Percentiles rank a stretch among this genome's conserved stretches.
These are phyloP conservation scores for Alaudala cheleensis DNA, from an alignment of 2,113 vertebrate genomes.

Conservation along the genomic window DNA sequence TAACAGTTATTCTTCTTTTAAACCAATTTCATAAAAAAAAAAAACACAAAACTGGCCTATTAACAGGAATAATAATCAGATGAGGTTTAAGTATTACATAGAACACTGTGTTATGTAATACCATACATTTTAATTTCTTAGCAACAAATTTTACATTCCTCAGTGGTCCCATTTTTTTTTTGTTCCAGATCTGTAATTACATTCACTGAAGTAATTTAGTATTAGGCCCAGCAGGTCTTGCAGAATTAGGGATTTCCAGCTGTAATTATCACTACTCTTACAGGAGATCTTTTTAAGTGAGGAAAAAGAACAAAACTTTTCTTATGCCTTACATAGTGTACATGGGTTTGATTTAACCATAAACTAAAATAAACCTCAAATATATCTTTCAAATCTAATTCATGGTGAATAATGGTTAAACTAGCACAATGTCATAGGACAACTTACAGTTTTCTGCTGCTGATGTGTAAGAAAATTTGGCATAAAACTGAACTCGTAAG, in stretches of 20 bases:
- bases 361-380: slow-evolving; percentile 9
- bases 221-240: not conserved
- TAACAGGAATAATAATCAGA: not conserved
- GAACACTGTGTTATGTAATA: not conserved
- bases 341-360: not conserved
- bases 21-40: not conserved
- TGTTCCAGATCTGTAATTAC: not conserved
- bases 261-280: not conserved
- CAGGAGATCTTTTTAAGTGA: not conserved
- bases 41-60: not conserved
- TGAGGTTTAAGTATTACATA: not conserved
- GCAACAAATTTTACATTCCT: not conserved
- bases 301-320: not conserved
- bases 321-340: not conserved
- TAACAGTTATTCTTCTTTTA: not conserved
- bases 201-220: not conserved
- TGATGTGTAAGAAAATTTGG: slow-evolving; percentile 6
- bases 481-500: not conserved
- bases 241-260: not conserved
- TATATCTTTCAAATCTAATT: not conserved
- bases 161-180: not conserved
- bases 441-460: not conserved
- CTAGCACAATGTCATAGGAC: not conserved
- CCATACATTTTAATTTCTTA: not conserved
- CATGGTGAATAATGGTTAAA: not conserved